Percentiles rank a stretch among this genome's conserved stretches.
phyloP scores from a whole-genome alignment of 1,140 invertebrate genomes.

The Wasmannia auropunctata region DNA sequence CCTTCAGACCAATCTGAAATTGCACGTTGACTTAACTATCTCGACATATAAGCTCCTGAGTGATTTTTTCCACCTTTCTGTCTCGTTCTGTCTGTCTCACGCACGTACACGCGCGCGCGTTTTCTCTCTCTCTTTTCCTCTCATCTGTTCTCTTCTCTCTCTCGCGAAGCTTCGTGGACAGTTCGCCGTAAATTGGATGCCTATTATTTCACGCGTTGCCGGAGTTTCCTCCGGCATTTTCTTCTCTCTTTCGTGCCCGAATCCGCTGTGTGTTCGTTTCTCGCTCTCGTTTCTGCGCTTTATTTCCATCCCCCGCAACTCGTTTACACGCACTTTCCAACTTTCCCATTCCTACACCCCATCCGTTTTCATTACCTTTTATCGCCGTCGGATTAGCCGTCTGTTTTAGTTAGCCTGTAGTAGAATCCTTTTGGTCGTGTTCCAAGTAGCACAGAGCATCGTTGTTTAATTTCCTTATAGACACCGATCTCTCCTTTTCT shows the following conservation, averaged over 20 bases:
- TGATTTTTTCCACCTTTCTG: conserved; percentile 39
- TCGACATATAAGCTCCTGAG: conserved; percentile 54
- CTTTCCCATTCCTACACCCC: neutral
- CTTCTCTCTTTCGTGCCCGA: neutral
- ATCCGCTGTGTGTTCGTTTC: neutral
- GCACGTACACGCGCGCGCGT: neutral
- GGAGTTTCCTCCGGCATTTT: conserved; percentile 6
- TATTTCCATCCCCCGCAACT: conserved; percentile 9
- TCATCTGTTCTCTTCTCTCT: neutral
- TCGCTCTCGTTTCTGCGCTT: neutral
- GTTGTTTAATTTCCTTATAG: conserved; percentile 32
- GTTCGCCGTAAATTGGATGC: conserved; percentile 58
- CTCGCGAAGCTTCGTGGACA: conserved; percentile 14
- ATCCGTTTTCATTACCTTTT: conserved; percentile 35
- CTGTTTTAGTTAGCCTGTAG: conserved; percentile 4
- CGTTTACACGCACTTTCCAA: conserved; percentile 32
- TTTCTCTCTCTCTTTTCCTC: neutral
- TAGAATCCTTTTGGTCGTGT: conserved; percentile 31
- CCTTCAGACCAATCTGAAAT: conserved; percentile 38
- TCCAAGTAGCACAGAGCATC: neutral
- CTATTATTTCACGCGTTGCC: conserved; percentile 58
- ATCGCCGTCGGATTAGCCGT: conserved; percentile 43
- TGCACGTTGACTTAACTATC: conserved; percentile 47
- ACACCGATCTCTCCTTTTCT: neutral
- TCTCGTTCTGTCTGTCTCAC: conserved; percentile 16